Base-by-base conservation (phyloP, 2,113 vertebrate genomes). In the Siniperca knerii region DNA sequence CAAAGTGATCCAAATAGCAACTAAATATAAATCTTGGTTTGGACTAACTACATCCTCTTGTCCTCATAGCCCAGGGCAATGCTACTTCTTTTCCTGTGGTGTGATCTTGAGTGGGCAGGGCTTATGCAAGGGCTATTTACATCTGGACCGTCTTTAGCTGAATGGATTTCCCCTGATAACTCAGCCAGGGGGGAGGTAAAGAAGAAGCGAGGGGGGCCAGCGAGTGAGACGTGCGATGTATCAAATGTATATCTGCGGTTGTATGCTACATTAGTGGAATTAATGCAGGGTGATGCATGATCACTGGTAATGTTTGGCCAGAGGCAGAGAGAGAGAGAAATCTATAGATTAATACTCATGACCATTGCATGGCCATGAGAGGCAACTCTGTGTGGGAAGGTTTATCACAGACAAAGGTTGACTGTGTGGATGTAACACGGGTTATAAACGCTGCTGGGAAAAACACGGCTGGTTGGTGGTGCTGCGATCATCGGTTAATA, bases 401-500 rank as follows among this genome's bases (percentile, higher is more conserved):
- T 87, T 91, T 77, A 83, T 83, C 21, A 73, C 65, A 73, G 66
- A 58, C 4, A 23, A 77, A 72, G 80, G 87, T 79, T 75, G 75
- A 81, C 77, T 82, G 68, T 25, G 6, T 80, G 54, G 79, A 85
- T 80, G 78, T 61, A 87, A 82, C 87, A 55, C 37, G 33, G 74
- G 79, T 78, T 79, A 23, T 91, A 90, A 93, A 90, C 37, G 57
- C 75, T 37, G 21, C 65, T 77, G 90, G 87, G 82, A 85, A 80
- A 87, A 91, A 89, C 88, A 87, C 23, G 64, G 77, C 48, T 64
- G 87, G 77, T 71, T 73, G 83, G 83, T 52, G 71, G 76, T 75
- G 91, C 83, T 79, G 82, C 90, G 90, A 83, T 92, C 92, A 90
- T 92, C 40, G 46, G 75, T 91, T 94, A 91, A 92, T 87, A 87